phyloP scores from a whole-genome alignment of 1,140 invertebrate species.

The Caenorhabditis tropicalis region DNA sequence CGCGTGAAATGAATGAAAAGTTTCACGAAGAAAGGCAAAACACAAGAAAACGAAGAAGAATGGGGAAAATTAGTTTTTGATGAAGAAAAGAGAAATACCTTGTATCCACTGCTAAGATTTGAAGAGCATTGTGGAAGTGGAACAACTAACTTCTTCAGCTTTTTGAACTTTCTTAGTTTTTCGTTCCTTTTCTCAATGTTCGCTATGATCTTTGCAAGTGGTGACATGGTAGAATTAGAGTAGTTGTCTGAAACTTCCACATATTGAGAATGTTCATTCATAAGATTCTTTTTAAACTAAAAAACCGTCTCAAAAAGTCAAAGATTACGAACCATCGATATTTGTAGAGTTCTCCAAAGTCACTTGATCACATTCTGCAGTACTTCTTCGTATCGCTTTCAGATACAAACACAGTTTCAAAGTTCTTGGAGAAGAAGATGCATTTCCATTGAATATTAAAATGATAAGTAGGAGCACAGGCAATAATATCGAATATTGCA shows the following conservation, averaged over 20 bases:
- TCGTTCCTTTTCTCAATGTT: conserved; percentile 27
- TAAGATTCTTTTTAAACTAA: no score
- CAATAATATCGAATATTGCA: conserved; percentile 12
- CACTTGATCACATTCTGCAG: background rate
- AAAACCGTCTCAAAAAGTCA: background rate
- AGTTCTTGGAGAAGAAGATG: conserved; percentile 18
- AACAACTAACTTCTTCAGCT: background rate
- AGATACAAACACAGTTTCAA: conserved; percentile 19
- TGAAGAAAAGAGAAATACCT: background rate
- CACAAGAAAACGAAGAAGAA: background rate
- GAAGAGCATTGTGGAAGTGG: background rate
- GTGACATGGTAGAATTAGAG: background rate
- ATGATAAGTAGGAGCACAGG: background rate
- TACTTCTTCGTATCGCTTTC: background rate
- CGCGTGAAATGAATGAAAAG: background rate
- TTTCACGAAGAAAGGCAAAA: background rate
- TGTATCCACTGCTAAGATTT: conserved; percentile 1
- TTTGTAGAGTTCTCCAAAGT: background rate
- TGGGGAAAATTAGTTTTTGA: background rate
- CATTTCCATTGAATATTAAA: background rate
- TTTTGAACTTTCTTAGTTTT: conserved; percentile 5
- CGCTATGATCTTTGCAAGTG: background rate
- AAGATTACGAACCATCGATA: background rate
- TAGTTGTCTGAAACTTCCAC: background rate
- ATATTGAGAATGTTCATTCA: no score